Evolutionary conservation across 2,888 invertebrate species (phyloP), one percentile per base, ranked within the genome.

Genomic region (Volucella bombylans): DNA sequence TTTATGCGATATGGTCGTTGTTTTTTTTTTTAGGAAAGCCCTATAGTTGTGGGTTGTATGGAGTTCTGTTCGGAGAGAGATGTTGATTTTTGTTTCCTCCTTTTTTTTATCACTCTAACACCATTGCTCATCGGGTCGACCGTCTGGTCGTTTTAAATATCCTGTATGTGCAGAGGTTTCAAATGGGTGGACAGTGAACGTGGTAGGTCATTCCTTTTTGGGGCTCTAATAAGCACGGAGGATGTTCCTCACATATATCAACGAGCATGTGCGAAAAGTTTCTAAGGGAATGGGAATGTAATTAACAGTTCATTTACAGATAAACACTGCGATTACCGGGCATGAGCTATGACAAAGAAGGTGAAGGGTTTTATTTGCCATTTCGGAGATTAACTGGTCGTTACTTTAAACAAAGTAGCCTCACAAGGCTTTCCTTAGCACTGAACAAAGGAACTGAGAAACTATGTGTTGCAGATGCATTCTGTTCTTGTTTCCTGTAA

Each of bases 221-320:
- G 67, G n/a, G 38, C 43, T 43, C 15, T 72, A 14, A 54, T n/a
- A 45, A 68, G 23, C 15, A 15, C 12, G 38, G 12, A 38, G 4
- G 55, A 12, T 31, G n/a, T 4, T 45, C 45, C 45, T 45, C n/a
- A 9, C 14, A 18, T 18, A 12, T 14, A 57, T 14, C 15, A 15
- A 10, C 3, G 41, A 2, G 18, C 12, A 12, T 31, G 41, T 54
- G 61, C 45, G 62, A 4, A 18, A n/a, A 18, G 38, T 23, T 49
- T 49, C 57, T 57, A 10, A 47, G 15, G 54, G 41, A 15, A 47
- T 31, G 57, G 31, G 41, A 38, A 41, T 31, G 18, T 65, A 65
- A 65, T 74, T 65, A 74, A 57, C 74, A 74, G 74, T 49, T 57
- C 49, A 49, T 74, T 74, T 65, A 57, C 74, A 65, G 65, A 65